Conservation (phyloP, 2,888 invertebrate genomes). For the Xanthia togata region DNA sequence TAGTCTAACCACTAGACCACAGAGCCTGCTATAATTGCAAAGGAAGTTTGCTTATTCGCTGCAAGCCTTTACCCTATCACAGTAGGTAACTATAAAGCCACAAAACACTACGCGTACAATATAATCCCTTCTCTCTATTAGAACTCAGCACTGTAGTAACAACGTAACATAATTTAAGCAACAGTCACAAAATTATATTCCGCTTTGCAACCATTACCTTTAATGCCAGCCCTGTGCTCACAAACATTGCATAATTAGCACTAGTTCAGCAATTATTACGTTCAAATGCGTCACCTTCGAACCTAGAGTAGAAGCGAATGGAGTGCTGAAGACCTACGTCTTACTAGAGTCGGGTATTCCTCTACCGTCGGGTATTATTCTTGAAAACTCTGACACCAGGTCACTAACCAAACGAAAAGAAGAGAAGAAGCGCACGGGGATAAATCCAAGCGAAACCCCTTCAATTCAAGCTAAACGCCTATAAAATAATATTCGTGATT, state of each 20-base stretch:
- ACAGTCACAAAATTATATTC: slow-evolving; percentile 2
- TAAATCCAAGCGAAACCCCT: neutral
- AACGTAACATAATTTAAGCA: neutral
- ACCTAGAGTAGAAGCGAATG: slow-evolving; percentile 4
- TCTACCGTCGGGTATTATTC: too few species aligned
- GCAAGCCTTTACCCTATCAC: neutral
- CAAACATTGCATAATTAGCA: slow-evolving; percentile 23
- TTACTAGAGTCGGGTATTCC: neutral
- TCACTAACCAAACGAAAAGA: too few species aligned
- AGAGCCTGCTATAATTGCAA: neutral
- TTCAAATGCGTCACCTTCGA: neutral
- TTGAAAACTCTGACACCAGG: too few species aligned
- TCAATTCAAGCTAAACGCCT: neutral
- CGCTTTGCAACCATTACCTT: neutral
- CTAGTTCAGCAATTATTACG: slow-evolving; percentile 10
- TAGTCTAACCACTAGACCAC: too few species aligned
- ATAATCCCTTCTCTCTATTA: neutral
- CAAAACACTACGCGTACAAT: neutral
- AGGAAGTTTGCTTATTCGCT: neutral
- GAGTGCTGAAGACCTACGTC: neutral
- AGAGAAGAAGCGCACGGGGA: neutral
- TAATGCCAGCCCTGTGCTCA: neutral
- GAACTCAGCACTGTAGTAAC: neutral
- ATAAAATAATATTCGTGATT: too few species aligned
- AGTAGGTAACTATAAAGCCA: neutral